Evolutionary conservation across 2,113 vertebrate genomes (phyloP), one percentile per base, ranked within the genome.

Genomic region (Leucoraja erinaceus): DNA sequence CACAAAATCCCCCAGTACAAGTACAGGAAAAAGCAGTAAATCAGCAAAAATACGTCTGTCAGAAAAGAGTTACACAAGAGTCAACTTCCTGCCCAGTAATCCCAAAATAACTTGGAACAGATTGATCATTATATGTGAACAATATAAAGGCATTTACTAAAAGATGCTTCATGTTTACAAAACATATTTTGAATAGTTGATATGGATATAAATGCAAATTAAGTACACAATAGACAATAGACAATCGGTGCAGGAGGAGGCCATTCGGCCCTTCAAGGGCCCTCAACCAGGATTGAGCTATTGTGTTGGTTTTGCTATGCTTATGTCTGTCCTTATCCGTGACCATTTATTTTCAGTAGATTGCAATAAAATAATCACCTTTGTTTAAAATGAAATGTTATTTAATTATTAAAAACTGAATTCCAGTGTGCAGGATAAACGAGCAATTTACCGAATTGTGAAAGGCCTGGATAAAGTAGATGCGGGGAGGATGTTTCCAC

Each of bases 41-140:
- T 86, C 83, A 86, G 61, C 61, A 31, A 66, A 68, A 90, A 68
- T 66, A 66, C 28, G 25, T 28, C 54, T 61, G 25, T 47, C 28
- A n/a, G 86, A 63, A 90, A 90, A 66, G 28, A 90, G 59, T 90
- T 14, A 61, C 28, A 10, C n/a, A 63, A 31, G 28, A n/a, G 59
- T n/a, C 83, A 63, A 20, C 61, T 88, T 66, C 86, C 66, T 7
- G 8, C 14, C 22, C 28, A 61, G 10, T 63, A 28, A 63, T 86
- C 63, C 63, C 5, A 33, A 90, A 33, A 66, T 33, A 68, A 20
- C 63, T 88, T 66, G 22, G 61, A 78, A 16, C 47, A 54, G 79
- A 68, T 90, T 68, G 63, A 33, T 63, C 47, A 86, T 88, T 31
- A 31, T 66, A 18, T 90, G 63, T 86, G 59, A 90, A 90, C n/a